Base-by-base conservation (phyloP, 2,888 invertebrate species). In the Platycheirus albimanus region DNA sequence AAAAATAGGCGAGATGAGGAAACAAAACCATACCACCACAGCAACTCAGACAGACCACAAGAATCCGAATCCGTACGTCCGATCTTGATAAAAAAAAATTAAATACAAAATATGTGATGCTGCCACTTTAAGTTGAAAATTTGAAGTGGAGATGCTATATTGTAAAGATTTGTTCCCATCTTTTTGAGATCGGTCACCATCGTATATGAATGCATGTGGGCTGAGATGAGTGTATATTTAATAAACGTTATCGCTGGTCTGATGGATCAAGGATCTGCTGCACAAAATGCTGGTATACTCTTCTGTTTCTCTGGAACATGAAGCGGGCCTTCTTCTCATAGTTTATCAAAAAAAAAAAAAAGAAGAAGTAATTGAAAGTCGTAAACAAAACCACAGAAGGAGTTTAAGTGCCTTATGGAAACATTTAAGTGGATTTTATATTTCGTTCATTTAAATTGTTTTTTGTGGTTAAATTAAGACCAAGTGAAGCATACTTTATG, bases 11-110 rank as follows among this genome's bases (percentile, higher is more conserved):
- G 17, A 45, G 54, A 38, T 56, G 54, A 38, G 54, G 54, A 56
- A 56, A 56, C 36, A n/a, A 10, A 33, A 36, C 19, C 36, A 8
- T n/a, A 33, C 17, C n/a, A 36, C 19, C n/a, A n/a, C n/a, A n/a
- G n/a, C n/a, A 56, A n/a, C 33, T 30, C 28, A 47, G 17, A 45
- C 63, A 67, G 19, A 61, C 38, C 33, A 54, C 64, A 72, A 47
- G 54, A 54, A 30, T 43, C 30, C 20, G 8, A 52, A 17, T 41
- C n/a, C n/a, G 11, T 63, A 47, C 43, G 33, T 41, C 45, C 49
- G 63, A 79, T 80, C 80, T 64, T 70, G 80, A 80, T 80, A 75
- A 80, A 17, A 30, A 61, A 28, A 11, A 38, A 43, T 11, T 24
- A 41, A 24, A 56, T 11, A 3, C 11, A 30, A 24, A 30, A 17